Evolutionary conservation across 92 coral and sea anemone genomes (phyloP).

Genomic region (Micromussa lordhowensis): DNA sequence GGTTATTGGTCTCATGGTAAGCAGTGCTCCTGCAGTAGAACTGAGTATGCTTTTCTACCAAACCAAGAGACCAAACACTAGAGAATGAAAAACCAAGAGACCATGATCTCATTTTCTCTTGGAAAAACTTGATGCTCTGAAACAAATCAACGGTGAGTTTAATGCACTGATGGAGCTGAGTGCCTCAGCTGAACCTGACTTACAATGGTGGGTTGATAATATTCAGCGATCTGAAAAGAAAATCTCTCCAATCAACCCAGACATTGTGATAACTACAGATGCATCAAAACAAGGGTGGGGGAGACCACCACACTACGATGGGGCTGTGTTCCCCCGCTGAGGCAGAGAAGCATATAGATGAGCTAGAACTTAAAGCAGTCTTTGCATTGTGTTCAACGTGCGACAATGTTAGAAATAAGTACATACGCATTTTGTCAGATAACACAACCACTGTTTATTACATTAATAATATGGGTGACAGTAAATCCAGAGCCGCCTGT

Average conservation of each 20-base stretch:
- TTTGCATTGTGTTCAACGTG: slow-evolving; percentile 42
- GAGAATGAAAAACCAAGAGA: background rate
- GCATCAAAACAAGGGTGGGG: slow-evolving; percentile 63
- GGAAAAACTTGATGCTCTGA: background rate
- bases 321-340: slow-evolving; percentile 38
- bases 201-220: too few relatives aligned
- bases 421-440: background rate
- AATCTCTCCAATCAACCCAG: slow-evolving; percentile 10
- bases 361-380: background rate
- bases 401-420: slow-evolving; percentile 1
- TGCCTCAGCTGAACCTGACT: background rate
- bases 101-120: too few relatives aligned
- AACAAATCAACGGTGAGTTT: background rate
- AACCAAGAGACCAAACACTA: too few relatives aligned
- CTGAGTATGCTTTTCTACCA: background rate
- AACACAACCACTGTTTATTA: slow-evolving; percentile 34
- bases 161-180: background rate
- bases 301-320: background rate
- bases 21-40: slow-evolving; percentile 33
- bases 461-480: slow-evolving; percentile 37
- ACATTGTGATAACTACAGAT: slow-evolving; percentile 36
- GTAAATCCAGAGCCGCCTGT: background rate
- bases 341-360: slow-evolving; percentile 20
- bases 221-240: background rate
- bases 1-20: slow-evolving; percentile 24